A percentile compares a stretch with the other conserved stretches of the same genome.
Evolutionary conservation across 1,140 invertebrate genomes (phyloP).

Genomic region (Conus ventricosus): DNA sequence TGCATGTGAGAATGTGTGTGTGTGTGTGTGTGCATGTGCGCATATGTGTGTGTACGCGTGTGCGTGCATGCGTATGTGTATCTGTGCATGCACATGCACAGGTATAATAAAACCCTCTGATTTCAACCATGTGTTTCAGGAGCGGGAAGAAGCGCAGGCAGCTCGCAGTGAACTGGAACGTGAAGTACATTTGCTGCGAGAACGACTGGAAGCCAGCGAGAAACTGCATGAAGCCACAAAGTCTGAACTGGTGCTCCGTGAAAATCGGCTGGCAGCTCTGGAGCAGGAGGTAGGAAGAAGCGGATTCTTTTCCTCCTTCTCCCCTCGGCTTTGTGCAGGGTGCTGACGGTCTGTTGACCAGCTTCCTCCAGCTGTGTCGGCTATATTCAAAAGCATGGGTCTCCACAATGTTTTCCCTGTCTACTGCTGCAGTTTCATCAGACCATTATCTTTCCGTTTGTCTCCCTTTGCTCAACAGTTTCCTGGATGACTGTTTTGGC

Average conservation of each 20-base stretch:
- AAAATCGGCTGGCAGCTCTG: constrained; percentile 55
- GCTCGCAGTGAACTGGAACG: constrained; percentile 59
- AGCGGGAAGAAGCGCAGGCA: constrained; percentile 69
- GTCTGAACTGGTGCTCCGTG: constrained; percentile 67
- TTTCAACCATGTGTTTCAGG: constrained; percentile 53
- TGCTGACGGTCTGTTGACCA: neutral
- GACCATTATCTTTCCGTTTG: too few relatives aligned
- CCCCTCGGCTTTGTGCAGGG: too few relatives aligned
- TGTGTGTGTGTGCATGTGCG: too few relatives aligned
- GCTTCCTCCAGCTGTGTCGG: neutral
- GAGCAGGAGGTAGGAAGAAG: constrained; percentile 50
- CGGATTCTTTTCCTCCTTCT: too few relatives aligned
- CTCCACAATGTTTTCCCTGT: too few relatives aligned
- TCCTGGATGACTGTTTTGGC: too few relatives aligned
- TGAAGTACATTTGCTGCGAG: constrained; percentile 68
- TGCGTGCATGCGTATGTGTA: too few relatives aligned
- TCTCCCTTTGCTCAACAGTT: too few relatives aligned
- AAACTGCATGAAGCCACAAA: constrained; percentile 66
- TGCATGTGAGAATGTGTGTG: too few relatives aligned
- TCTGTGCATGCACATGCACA: too few relatives aligned
- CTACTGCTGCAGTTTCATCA: too few relatives aligned
- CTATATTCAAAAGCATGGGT: neutral
- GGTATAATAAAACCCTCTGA: neutral
- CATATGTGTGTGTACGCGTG: too few relatives aligned
- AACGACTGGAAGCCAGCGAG: constrained; percentile 67